These are phyloP conservation scores for Chironomus tentans DNA, from an alignment of 2,888 invertebrate species.

Conservation along the genomic window DNA sequence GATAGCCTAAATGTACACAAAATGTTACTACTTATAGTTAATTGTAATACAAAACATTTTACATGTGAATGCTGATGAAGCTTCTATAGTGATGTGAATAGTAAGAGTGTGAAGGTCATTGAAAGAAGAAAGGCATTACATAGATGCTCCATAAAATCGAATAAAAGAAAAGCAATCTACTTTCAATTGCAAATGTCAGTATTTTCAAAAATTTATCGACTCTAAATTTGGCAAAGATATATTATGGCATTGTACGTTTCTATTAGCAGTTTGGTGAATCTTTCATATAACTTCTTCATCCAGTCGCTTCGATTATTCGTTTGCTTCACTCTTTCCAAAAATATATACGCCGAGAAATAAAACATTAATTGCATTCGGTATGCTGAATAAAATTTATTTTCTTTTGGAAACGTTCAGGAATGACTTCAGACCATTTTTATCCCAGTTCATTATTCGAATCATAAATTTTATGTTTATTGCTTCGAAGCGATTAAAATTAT, in stretches of 20 bases:
- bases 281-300: too few species aligned
- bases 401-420: not conserved
- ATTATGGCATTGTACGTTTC: not conserved
- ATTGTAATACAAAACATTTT: too few species aligned
- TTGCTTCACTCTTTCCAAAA: not conserved
- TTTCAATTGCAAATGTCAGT: not conserved
- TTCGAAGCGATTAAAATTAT: constrained; percentile 22
- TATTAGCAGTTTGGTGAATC: not conserved
- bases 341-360: not conserved
- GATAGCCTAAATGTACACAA: not conserved
- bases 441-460: constrained; percentile 23
- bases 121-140: not conserved
- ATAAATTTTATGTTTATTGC: constrained; percentile 27
- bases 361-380: not conserved
- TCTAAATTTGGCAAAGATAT: not conserved
- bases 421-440: constrained; percentile 5
- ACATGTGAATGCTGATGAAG: too few species aligned
- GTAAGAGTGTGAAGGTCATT: not conserved
- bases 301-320: too few species aligned
- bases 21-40: not conserved
- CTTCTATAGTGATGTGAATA: not conserved
- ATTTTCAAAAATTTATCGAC: not conserved
- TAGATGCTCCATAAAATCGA: not conserved
- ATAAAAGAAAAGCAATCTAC: not conserved
- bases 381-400: not conserved